These are phyloP conservation scores for Leptodactylus fallax DNA, from an alignment of 2,797 vertebrate species.

Conservation along the genomic window DNA sequence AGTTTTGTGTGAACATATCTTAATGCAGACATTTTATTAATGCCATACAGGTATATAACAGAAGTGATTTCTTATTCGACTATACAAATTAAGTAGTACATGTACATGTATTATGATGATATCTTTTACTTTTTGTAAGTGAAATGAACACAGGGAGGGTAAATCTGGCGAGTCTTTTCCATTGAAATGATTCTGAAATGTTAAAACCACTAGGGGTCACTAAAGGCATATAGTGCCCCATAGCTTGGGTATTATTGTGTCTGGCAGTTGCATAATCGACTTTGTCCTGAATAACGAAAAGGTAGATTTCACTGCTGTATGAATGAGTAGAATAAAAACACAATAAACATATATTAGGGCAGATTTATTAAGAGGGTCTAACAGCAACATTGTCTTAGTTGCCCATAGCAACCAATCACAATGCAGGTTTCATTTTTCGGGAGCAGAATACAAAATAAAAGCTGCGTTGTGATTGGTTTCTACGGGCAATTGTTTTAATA, in stretches of 20 bases:
- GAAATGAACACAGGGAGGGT: neutral
- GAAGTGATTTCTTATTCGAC: neutral
- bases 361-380: no score
- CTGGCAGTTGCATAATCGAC: neutral
- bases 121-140: neutral
- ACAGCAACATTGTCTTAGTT: no score
- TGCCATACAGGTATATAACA: no score
- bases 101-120: neutral
- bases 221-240: neutral
- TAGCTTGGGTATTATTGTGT: neutral
- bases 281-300: neutral
- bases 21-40: no score
- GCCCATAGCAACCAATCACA: no score
- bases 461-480: no score
- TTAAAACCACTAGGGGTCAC: conserved; percentile 36
- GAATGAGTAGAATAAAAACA: neutral
- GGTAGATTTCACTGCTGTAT: neutral
- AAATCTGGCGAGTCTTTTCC: no score
- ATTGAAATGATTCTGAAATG: neutral
- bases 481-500: no score
- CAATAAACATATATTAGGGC: neutral
- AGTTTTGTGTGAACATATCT: neutral
- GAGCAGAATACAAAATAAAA: no score
- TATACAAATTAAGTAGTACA: neutral
- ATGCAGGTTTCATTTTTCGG: no score